Evolutionary conservation across 2,888 invertebrate genomes (phyloP).

Genomic region (Listrodromus nycthemerus): DNA sequence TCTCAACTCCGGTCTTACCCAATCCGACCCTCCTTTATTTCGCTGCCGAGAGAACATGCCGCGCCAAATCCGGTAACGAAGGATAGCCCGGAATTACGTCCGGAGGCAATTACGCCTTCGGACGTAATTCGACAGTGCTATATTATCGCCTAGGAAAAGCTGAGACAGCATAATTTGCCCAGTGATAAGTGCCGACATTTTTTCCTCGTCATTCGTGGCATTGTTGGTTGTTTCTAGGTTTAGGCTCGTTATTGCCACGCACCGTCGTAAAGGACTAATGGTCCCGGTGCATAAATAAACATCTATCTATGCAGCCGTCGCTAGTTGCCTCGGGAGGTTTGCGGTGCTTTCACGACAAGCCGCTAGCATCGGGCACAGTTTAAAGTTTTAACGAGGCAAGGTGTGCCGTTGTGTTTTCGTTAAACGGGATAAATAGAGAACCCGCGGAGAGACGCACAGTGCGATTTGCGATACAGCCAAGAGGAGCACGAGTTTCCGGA

Average conservation of each 20-base stretch:
- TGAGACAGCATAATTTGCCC: too few relatives aligned
- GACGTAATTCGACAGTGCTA: too few relatives aligned
- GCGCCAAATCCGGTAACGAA: constrained; percentile 36
- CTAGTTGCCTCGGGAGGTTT: constrained; percentile 21
- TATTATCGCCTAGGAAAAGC: too few relatives aligned
- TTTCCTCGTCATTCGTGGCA: not conserved
- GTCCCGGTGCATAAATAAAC: too few relatives aligned
- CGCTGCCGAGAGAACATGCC: constrained; percentile 2
- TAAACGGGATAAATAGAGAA: not conserved
- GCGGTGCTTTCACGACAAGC: constrained; percentile 10
- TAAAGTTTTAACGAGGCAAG: constrained; percentile 56
- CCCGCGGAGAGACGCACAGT: not conserved
- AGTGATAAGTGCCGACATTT: too few relatives aligned
- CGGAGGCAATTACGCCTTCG: too few relatives aligned
- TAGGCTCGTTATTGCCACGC: not conserved
- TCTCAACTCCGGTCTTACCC: constrained; percentile 15
- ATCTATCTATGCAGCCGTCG: not conserved
- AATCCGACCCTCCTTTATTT: not conserved
- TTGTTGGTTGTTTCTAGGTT: too few relatives aligned
- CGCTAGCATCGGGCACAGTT: constrained; percentile 29
- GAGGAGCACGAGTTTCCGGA: not conserved
- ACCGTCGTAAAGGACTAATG: too few relatives aligned
- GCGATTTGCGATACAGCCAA: not conserved
- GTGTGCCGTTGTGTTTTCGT: constrained; percentile 37
- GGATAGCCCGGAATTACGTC: not conserved